Evolutionary conservation across 2,113 vertebrate genomes (phyloP).

Genomic region (Neopipo cinnamomea): DNA sequence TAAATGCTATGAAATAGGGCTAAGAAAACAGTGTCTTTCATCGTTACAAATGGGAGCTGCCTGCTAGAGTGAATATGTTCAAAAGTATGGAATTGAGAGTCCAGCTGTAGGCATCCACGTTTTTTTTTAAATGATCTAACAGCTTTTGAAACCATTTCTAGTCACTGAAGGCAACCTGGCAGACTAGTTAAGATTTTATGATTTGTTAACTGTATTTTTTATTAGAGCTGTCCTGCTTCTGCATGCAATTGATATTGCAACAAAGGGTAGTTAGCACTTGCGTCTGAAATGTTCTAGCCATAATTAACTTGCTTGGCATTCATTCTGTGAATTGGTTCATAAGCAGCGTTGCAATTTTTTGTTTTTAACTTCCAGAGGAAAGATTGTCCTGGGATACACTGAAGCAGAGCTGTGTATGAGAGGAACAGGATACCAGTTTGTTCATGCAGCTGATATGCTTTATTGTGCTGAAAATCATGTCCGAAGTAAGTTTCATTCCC

Average conservation of each 20-base stretch:
- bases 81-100: neutral
- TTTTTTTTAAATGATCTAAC: neutral
- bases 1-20: neutral
- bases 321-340: neutral
- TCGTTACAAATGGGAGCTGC: neutral
- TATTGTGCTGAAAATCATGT: slow-evolving; percentile 85
- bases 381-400: slow-evolving; percentile 82
- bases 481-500: slow-evolving; percentile 77
- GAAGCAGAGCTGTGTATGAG: slow-evolving; percentile 82
- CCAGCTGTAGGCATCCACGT: neutral
- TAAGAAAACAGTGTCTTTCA: neutral
- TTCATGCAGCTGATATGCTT: slow-evolving; percentile 89
- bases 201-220: neutral
- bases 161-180: neutral
- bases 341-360: neutral
- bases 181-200: neutral
- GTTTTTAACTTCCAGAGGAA: slow-evolving; percentile 75
- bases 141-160: neutral
- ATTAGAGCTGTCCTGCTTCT: neutral
- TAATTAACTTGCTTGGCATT: neutral
- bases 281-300: neutral
- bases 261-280: neutral
- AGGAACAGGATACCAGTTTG: slow-evolving; percentile 86
- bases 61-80: neutral
- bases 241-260: neutral